Base-by-base conservation (phyloP, 2,888 invertebrate species). In the Brassicogethes aeneus region DNA sequence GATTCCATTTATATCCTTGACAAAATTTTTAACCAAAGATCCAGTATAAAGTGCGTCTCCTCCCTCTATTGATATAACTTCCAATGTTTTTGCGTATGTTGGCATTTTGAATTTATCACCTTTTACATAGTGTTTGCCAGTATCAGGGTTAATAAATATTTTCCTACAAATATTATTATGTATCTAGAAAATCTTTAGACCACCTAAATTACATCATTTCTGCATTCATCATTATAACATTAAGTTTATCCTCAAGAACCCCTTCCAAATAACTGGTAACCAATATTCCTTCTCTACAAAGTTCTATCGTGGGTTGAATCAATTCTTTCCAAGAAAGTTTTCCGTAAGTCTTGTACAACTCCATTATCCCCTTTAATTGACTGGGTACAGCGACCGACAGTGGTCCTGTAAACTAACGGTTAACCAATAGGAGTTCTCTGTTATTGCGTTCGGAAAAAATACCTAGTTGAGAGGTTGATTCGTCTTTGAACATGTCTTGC, bases 311-410 rank as follows among this genome's bases (percentile, higher is more conserved):
- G 0, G 90, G 89, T 41, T 74, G 62, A 50, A 94, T 80, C n/a
- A 94, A 70, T 0, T 79, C 76, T 29, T 65, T 62, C 93, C 93
- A 94, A 0, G 77, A 73, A 36, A 91, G 69, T 44, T 71, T 74
- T 2, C 90, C 90, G 61, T 80, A 87, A 45, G 66, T 69, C 48
- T 75, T 66, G 66, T 89, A 78, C 35, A 88, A 77, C 44, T 73
- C 79, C 75, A 82, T 82, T 64, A 89, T 88, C 3, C 93, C 93
- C 39, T 75, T 70, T 12, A 94, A 62, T 64, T 92, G 92, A 10
- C 91, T 91, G 0, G 93, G 93, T 12, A 93, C 82, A 10, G 82
- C 93, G 8, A 85, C 76, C 10, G 23, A 23, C 5, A 23, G 23
- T 7, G 23, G 23, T 23, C 23, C 23, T 23, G 23, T 10, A 23